Percentiles rank a stretch among this genome's conserved stretches.
These are phyloP conservation scores for Drosophila aff. DNA, from an alignment of 1,140 invertebrate species.

Conservation along the genomic window DNA sequence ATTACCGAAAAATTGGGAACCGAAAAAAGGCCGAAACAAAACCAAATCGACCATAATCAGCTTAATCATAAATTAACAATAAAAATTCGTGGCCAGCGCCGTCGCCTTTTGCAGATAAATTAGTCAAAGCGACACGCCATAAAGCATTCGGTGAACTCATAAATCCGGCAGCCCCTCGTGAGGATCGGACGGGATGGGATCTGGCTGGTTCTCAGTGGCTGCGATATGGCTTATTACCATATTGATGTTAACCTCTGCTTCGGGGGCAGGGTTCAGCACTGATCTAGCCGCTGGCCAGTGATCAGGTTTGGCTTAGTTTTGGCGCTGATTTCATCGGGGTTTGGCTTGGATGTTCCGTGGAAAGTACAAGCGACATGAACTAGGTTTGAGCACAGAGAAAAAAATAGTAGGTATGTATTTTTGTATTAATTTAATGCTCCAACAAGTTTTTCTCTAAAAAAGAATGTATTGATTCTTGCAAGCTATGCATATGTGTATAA, in stretches of 20 bases:
- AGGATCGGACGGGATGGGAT: slow-evolving; percentile 31
- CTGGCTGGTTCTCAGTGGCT: slow-evolving; percentile 34
- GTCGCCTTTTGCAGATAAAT: slow-evolving; percentile 75
- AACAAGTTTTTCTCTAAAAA: too few relatives aligned
- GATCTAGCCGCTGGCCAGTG: slow-evolving; percentile 69
- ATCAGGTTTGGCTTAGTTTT: slow-evolving; percentile 47
- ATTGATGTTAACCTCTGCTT: slow-evolving; percentile 70
- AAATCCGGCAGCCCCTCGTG: slow-evolving; percentile 61
- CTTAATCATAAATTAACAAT: slow-evolving; percentile 81
- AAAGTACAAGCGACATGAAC: slow-evolving; percentile 38
- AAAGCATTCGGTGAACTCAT: slow-evolving; percentile 83
- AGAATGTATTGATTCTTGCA: too few relatives aligned
- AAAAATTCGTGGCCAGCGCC: slow-evolving; percentile 66
- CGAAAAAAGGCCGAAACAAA: slow-evolving; percentile 15
- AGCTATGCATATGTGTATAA: too few relatives aligned
- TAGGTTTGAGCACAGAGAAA: slow-evolving; percentile 38
- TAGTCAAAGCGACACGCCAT: slow-evolving; percentile 84
- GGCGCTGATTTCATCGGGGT: slow-evolving; percentile 71
- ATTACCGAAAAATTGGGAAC: slow-evolving; percentile 2
- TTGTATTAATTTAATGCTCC: not conserved
- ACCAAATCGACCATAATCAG: slow-evolving; percentile 64
- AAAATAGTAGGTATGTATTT: not conserved
- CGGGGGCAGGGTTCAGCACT: slow-evolving; percentile 60
- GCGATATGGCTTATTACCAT: slow-evolving; percentile 75
- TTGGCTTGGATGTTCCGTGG: slow-evolving; percentile 50